These are phyloP conservation scores for Paedocypris micromegethes DNA, from an alignment of 2,797 vertebrate genomes.

Conservation along the genomic window DNA sequence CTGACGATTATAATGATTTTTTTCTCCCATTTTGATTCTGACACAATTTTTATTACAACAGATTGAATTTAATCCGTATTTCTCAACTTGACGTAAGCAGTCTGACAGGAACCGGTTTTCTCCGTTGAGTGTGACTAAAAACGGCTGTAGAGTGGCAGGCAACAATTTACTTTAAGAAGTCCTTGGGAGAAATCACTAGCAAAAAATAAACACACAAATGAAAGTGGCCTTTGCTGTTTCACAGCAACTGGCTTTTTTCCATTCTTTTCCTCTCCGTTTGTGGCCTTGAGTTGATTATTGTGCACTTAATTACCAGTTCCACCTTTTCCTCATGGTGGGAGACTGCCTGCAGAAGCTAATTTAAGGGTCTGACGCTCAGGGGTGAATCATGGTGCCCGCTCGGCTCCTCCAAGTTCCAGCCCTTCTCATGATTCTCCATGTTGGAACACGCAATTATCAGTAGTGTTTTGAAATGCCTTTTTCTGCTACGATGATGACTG, in stretches of 20 bases:
- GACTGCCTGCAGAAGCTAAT: slow-evolving; percentile 52
- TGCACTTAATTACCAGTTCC: slow-evolving; percentile 45
- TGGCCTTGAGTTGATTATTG: slow-evolving; percentile 49
- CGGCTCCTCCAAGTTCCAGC: slow-evolving; percentile 58
- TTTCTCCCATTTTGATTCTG: too few relatives aligned
- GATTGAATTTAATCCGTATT: too few relatives aligned
- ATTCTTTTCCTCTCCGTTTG: slow-evolving; percentile 16
- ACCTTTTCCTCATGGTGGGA: slow-evolving; percentile 37
- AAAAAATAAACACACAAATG: background rate
- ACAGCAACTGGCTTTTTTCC: background rate
- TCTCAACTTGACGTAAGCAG: too few relatives aligned
- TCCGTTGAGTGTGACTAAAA: background rate
- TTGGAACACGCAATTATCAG: slow-evolving; percentile 38
- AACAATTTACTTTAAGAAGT: slow-evolving; percentile 2
- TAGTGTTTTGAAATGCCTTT: slow-evolving; percentile 4
- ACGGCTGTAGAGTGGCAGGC: slow-evolving; percentile 3
- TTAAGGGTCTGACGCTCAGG: slow-evolving; percentile 49
- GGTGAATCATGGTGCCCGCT: slow-evolving; percentile 51
- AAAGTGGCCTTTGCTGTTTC: background rate
- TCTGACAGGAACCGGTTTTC: slow-evolving; percentile 10
- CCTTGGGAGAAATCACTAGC: slow-evolving; percentile 1
- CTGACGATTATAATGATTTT: too few relatives aligned
- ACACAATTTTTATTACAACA: too few relatives aligned
- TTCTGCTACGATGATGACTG: background rate
- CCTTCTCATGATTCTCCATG: slow-evolving; percentile 20